Percentiles rank a stretch among this genome's conserved stretches.
These are phyloP conservation scores for Argentina silus DNA, from an alignment of 2,797 vertebrate genomes.

Conservation along the genomic window DNA sequence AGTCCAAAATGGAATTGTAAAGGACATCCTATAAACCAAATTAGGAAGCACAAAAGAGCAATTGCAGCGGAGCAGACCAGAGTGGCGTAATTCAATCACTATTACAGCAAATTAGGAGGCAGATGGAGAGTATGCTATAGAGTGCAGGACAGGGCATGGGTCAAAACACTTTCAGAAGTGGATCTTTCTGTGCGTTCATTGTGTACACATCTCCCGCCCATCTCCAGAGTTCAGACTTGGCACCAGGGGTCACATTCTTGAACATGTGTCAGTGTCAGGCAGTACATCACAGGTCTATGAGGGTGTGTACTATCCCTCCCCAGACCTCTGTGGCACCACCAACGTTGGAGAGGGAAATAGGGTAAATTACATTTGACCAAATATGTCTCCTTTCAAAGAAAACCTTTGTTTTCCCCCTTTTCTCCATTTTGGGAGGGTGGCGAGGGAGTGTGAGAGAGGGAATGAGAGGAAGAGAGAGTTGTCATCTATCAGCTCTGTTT, in stretches of 20 bases:
- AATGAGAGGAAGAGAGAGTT: neutral
- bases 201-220: neutral
- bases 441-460: neutral
- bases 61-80: constrained; percentile 15
- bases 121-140: neutral
- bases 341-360: constrained; percentile 4
- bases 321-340: neutral
- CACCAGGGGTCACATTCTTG: constrained; percentile 14
- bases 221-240: neutral
- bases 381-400: neutral
- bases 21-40: constrained; percentile 7
- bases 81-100: constrained; percentile 19
- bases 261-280: constrained; percentile 4
- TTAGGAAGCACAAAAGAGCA: constrained; percentile 8
- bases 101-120: neutral
- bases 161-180: neutral
- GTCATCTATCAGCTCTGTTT: constrained; percentile 8
- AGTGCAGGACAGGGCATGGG: neutral
- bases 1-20: neutral
- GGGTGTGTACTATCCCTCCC: neutral
- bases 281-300: neutral
- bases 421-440: neutral
- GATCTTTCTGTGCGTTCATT: neutral
- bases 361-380: constrained; percentile 38
- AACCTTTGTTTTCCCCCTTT: neutral